Evolutionary conservation across 2,113 vertebrate genomes (phyloP), one percentile per base, ranked within the genome.

Genomic region (Eptesicus fuscus): DNA sequence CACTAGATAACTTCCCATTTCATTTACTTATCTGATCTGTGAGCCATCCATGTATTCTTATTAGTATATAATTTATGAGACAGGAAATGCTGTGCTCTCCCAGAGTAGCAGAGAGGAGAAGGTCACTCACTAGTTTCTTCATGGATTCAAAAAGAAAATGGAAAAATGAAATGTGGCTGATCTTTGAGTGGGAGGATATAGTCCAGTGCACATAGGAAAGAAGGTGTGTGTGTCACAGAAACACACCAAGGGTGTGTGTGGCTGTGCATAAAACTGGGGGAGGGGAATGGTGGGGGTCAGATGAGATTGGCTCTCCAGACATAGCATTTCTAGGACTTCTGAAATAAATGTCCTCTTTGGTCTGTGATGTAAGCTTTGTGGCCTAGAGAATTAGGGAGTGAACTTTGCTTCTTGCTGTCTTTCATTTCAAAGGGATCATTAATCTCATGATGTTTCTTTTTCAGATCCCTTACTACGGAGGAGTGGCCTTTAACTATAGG

Each of bases 121-220:
- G 47, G 37, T 90, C 90, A 82, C 76, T 93, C 90, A 82, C 71
- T 93, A 18, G 65, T 95, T 95, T 95, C 79, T 30, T 94, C 56
- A 30, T 61, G 59, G 37, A 96, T 85, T 92, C 63, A 92, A 85
- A 80, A 79, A 87, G 65, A 91, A 59, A 89, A 74, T 82, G 67
- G 69, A 88, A 87, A 86, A 91, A 35, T 59, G 65, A 95, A 89
- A 53, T 79, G 73, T 94, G 77, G 37, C 37, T 35, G 35, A 4
- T 77, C 49, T 63, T 51, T 95, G 65, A 90, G 47, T 69, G 22
- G 85, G 10, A 94, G 35, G 59, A 30, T 92, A 51, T 35, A 94
- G 80, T 93, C 25, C 10, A 88, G 30, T 42, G 9, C 28, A 65
- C 67, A 59, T 67, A 88, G 73, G 56, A 91, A 14, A 40, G n/a